A percentile compares a stretch with the other conserved stretches of the same genome.
Conservation (phyloP, 2,797 vertebrate genomes). For the Pseudomugil gertrudae region DNA sequence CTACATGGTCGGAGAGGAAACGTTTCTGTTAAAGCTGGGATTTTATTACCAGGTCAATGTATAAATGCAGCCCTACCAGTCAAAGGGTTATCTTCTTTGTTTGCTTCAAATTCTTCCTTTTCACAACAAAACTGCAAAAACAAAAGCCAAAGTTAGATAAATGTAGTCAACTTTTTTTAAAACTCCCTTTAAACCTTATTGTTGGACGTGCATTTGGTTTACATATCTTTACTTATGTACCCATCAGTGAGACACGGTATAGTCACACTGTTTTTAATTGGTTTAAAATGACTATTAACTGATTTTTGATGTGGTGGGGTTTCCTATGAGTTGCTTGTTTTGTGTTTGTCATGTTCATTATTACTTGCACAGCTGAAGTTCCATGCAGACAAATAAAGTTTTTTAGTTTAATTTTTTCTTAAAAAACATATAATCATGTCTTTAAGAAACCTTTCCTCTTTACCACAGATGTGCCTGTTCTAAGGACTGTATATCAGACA, state of each 20-base stretch:
- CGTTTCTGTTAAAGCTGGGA: too few relatives aligned
- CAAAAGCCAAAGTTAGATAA: conserved; percentile 19
- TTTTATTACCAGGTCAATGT: not conserved
- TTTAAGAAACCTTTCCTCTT: not conserved
- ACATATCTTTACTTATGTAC: not conserved
- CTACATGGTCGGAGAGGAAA: too few relatives aligned
- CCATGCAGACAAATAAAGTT: not conserved
- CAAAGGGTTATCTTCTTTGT: conserved; percentile 31
- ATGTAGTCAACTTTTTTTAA: not conserved
- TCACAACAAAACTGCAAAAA: conserved; percentile 28
- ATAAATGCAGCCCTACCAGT: conserved; percentile 37
- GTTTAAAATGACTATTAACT: not conserved
- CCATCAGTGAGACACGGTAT: not conserved
- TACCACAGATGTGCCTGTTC: not conserved
- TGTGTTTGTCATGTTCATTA: not conserved
- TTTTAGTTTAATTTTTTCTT: not conserved
- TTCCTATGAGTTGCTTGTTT: not conserved
- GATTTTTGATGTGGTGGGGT: not conserved
- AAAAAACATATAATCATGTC: too few relatives aligned
- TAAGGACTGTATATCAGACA: not conserved
- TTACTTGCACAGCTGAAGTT: not conserved
- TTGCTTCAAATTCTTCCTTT: conserved; percentile 36
- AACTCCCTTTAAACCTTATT: too few relatives aligned
- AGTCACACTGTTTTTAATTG: not conserved
- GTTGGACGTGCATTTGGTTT: too few relatives aligned